phyloP scores from a whole-genome alignment of 2,888 invertebrate genomes.

The Panzeria rudis region DNA sequence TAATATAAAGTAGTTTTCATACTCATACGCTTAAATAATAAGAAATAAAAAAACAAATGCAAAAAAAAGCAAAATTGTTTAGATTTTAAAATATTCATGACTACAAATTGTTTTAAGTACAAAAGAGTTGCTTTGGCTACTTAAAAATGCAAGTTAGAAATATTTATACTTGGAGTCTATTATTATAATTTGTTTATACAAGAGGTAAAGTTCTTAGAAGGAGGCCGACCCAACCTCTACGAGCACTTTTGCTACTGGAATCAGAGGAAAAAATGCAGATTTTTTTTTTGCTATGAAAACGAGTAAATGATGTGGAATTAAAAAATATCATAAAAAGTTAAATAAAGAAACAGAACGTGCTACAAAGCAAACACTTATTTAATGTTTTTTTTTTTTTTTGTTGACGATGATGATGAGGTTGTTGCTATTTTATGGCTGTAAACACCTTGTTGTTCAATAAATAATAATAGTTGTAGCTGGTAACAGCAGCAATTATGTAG shows the following conservation, averaged over 20 bases:
- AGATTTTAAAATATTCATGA: slow-evolving; percentile 50
- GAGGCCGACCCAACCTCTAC: slow-evolving; percentile 12
- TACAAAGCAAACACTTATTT: slow-evolving; percentile 62
- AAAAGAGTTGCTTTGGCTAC: slow-evolving; percentile 29
- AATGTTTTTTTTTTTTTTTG: slow-evolving; percentile 44
- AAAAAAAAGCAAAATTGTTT: slow-evolving; percentile 23
- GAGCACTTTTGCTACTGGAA: slow-evolving; percentile 41
- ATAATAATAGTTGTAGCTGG: slow-evolving; percentile 50
- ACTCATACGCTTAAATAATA: not conserved
- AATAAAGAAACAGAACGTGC: slow-evolving; percentile 53
- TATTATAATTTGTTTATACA: slow-evolving; percentile 38
- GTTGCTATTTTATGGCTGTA: slow-evolving; percentile 49
- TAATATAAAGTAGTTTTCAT: not conserved
- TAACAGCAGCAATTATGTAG: slow-evolving; percentile 43
- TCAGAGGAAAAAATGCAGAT: not conserved
- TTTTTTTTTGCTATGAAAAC: slow-evolving; percentile 8
- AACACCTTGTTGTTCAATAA: slow-evolving; percentile 66
- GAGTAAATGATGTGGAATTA: slow-evolving; percentile 8
- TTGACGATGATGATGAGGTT: slow-evolving; percentile 9
- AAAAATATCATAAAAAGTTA: slow-evolving; percentile 18
- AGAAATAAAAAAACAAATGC: not conserved
- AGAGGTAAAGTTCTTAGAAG: slow-evolving; percentile 37
- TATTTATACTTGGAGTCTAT: slow-evolving; percentile 42
- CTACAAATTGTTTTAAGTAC: slow-evolving; percentile 35
- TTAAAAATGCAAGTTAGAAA: slow-evolving; percentile 53